A percentile compares a stretch with the other conserved stretches of the same genome.
Conservation (phyloP, 1,140 invertebrate genomes). For the Dufourea novaeangliae region DNA sequence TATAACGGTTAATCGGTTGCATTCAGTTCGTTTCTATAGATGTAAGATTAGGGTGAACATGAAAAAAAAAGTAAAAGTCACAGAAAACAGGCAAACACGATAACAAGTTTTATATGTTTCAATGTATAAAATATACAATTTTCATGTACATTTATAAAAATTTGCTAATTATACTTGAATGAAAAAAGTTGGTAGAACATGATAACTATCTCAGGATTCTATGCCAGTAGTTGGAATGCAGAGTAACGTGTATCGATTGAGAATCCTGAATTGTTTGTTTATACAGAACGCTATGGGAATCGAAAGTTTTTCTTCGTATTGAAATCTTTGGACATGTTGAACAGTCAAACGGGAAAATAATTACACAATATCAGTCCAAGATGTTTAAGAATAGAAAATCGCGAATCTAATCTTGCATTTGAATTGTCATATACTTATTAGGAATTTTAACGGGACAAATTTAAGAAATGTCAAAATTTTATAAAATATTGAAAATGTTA, state of each 20-base stretch:
- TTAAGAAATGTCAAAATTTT: conserved; percentile 22
- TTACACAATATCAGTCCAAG: background rate
- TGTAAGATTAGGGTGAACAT: conserved; percentile 25
- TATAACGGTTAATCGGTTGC: conserved; percentile 3
- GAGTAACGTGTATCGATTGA: conserved; percentile 47
- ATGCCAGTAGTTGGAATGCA: conserved; percentile 56
- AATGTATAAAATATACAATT: conserved; percentile 57
- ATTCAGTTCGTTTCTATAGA: conserved; percentile 13
- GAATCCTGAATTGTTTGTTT: conserved; percentile 45
- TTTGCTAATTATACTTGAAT: conserved; percentile 36
- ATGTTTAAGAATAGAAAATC: conserved; percentile 16
- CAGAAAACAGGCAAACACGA: conserved; percentile 7
- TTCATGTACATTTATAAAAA: conserved; percentile 56
- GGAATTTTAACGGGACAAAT: conserved; percentile 38
- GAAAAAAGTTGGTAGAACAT: conserved; percentile 55
- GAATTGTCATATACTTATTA: conserved; percentile 52
- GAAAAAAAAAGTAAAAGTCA: conserved; percentile 20
- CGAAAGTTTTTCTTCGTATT: conserved; percentile 4
- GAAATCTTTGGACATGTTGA: background rate
- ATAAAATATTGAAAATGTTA: conserved; percentile 32
- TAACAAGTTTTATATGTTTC: conserved; percentile 56
- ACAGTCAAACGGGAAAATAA: background rate
- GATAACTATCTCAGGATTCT: conserved; percentile 59
- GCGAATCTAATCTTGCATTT: conserved; percentile 39
- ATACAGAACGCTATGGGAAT: conserved; percentile 2